Percentiles rank a stretch among this genome's conserved stretches.
Conservation (phyloP, 2,888 invertebrate genomes). For the Epiblema foenella region DNA sequence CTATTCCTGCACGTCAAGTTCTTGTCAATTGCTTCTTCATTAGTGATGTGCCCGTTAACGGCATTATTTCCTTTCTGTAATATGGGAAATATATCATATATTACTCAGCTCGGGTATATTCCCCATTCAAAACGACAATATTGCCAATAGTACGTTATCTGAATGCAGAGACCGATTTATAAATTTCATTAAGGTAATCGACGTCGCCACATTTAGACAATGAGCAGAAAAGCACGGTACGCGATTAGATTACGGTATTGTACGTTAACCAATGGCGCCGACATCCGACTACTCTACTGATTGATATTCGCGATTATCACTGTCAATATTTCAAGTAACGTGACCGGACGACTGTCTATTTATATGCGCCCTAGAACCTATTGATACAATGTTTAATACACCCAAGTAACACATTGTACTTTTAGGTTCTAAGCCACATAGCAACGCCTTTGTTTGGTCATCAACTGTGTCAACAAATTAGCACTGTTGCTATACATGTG, state of each 20-base stretch:
- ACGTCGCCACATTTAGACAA: background rate
- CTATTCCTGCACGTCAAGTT: no score
- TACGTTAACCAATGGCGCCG: conserved; percentile 50
- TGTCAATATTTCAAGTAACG: conserved; percentile 64
- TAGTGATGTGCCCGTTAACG: no score
- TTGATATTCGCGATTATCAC: conserved; percentile 66
- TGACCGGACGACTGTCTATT: conserved; percentile 60
- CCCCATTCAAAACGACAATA: no score
- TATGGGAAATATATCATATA: no score
- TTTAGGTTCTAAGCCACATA: background rate
- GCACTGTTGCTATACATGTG: conserved; percentile 35
- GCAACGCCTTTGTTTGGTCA: conserved; percentile 21
- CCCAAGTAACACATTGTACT: background rate
- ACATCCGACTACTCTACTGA: conserved; percentile 52
- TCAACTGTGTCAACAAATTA: conserved; percentile 43
- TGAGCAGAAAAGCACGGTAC: background rate
- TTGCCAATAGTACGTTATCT: no score
- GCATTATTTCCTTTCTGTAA: no score
- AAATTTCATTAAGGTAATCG: no score
- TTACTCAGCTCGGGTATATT: no score
- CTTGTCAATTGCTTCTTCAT: no score
- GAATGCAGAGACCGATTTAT: background rate
- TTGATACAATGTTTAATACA: background rate
- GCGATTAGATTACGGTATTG: conserved; percentile 12
- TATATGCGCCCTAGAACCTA: conserved; percentile 2